These are phyloP conservation scores for Eledone cirrhosa DNA, from an alignment of 2,888 invertebrate genomes.

Conservation along the genomic window DNA sequence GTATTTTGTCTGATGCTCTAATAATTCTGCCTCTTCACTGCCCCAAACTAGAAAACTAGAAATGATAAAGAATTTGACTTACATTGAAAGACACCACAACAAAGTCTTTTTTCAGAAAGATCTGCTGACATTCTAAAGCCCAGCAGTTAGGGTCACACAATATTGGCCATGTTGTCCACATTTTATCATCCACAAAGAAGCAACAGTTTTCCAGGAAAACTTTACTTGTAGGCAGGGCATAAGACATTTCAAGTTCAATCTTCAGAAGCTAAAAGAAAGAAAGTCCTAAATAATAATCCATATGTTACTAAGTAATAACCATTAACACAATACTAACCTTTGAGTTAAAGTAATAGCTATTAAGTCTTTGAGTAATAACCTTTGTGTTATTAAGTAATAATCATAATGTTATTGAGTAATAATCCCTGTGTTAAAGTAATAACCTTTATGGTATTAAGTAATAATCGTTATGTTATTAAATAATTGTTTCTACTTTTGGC, in stretches of 20 bases:
- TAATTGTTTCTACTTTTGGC: too few species aligned
- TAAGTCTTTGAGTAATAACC: too few species aligned
- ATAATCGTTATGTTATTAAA: too few species aligned
- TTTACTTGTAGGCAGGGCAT: slow-evolving; percentile 54
- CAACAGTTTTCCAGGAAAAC: slow-evolving; percentile 65
- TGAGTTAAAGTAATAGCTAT: too few species aligned
- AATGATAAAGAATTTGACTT: slow-evolving; percentile 28
- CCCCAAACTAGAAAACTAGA: background rate
- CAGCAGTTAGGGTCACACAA: slow-evolving; percentile 64
- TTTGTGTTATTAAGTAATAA: too few species aligned
- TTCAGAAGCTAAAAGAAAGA: background rate
- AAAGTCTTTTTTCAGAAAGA: slow-evolving; percentile 33
- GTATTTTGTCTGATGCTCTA: too few species aligned
- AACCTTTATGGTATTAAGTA: too few species aligned
- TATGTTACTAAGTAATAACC: background rate
- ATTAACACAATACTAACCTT: too few species aligned
- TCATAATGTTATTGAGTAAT: too few species aligned
- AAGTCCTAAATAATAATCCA: background rate
- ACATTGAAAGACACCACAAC: slow-evolving; percentile 63
- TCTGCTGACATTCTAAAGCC: slow-evolving; percentile 56
- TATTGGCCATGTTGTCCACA: slow-evolving; percentile 64
- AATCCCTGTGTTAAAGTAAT: too few species aligned
- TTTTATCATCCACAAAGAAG: slow-evolving; percentile 64
- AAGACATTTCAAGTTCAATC: slow-evolving; percentile 57
- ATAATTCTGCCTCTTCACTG: too few species aligned